Evolutionary conservation across 2,113 vertebrate species (phyloP), one percentile per base, ranked within the genome.

Genomic region (Prochilodus magdalenae): DNA sequence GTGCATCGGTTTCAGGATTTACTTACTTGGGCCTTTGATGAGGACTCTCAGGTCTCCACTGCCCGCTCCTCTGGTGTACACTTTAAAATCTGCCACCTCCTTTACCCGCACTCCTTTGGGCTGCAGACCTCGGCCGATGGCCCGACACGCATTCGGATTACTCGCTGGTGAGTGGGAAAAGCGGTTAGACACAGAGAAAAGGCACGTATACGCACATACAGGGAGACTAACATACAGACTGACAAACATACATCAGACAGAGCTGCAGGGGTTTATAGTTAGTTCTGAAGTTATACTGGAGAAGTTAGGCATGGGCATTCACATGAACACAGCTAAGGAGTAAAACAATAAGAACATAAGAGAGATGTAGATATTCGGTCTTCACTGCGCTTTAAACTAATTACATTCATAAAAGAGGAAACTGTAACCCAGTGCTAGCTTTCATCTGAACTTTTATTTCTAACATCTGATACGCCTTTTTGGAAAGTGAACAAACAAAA

Each of bases 71-170:
- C 94, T 95, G 0, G 96, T 96, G 79, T 96, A 94, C 49, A 97
- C 95, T 88, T 93, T 96, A 92, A 97, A 96, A 87, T 96, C 95
- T 0, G 96, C 96, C 0, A 94, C 95, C 83, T 97, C 94, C 83
- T 94, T 91, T 76, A 96, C 93, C 36, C 96, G 92, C 80, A 96
- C 80, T 0, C 96, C 96, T 86, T 95, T 96, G 78, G 96, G 94
- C 89, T 97, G 96, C 73, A 97, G 91, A 55, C 96, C 96, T 36
- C 95, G 93, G 0, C 96, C 96, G 0, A 90, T 95, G 76, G 95
- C 95, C 84, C 96, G 93, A 71, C 96, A 97, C 0, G 95, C 95
- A 0, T 94, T 95, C 0, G 96, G 96, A 85, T 93, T 97, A 87
- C 95, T 96, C 72, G 96, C 96, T 97, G 87, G 12, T 57, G 59